phyloP scores from a whole-genome alignment of 2,888 invertebrate species.

The Bombylius discolor region DNA sequence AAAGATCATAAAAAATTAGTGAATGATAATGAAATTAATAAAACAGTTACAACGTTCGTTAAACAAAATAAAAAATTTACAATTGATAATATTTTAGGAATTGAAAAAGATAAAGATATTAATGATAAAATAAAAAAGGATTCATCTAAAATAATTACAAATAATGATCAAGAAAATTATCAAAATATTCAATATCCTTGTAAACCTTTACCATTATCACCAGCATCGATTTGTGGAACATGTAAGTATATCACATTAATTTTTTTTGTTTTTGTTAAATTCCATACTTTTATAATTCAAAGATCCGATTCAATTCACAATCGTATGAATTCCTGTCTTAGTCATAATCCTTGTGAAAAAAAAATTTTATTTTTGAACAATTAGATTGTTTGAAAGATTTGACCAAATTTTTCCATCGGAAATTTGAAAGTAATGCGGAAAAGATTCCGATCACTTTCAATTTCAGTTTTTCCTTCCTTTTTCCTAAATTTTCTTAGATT shows the following conservation, averaged over 20 bases:
- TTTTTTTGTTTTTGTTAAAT: no score
- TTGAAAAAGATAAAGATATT: not conserved
- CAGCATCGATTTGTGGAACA: constrained; percentile 15
- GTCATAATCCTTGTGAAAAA: no score
- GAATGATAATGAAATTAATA: not conserved
- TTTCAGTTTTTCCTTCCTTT: no score
- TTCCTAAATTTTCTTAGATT: no score
- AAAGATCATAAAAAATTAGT: not conserved
- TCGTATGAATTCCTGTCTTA: no score
- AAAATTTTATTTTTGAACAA: no score
- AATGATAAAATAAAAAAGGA: not conserved
- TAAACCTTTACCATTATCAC: constrained; percentile 14
- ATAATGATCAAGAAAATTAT: not conserved
- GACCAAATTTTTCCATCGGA: no score
- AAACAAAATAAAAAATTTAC: constrained; percentile 20
- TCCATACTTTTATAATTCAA: no score
- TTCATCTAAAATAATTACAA: not conserved
- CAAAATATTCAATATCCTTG: constrained; percentile 3
- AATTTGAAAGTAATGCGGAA: no score
- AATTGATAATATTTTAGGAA: constrained; percentile 24
- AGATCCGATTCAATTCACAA: no score
- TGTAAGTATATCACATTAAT: constrained; percentile 17
- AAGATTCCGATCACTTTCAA: no score
- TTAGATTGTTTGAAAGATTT: no score
- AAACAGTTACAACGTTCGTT: not conserved